Evolutionary conservation across 2,888 invertebrate species (phyloP), one percentile per base, ranked within the genome.

Genomic region (Pseudococcus jackbeardsleyi): DNA sequence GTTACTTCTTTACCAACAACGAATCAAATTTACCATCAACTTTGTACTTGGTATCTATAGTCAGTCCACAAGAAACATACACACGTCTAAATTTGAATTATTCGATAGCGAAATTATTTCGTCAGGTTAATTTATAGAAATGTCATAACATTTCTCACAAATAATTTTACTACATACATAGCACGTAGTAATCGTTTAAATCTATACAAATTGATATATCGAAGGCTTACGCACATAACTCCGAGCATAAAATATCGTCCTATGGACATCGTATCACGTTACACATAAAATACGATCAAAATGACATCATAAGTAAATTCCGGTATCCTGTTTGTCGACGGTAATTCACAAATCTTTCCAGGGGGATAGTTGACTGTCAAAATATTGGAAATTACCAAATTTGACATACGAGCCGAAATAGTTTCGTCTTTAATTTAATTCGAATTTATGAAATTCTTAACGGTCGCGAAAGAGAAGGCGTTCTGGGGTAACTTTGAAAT

Each of bases 371-470:
- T 9, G 42, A 42, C 79, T 79, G 79, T 79, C 79, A 79, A 79
- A 79, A 79, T 79, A 79, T 42, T 39, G 17, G 15, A 79, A 79
- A 46, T 79, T 79, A 46, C 79, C 42, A 79, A 26, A 17, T 17
- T 19, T 17, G 46, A 42, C 39, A n/a, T 79, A 42, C 79, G 42
- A 33, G 11, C 42, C 42, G 79, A 42, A 42, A 79, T 39, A 79
- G 79, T 79, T 79, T 79, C 46, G 79, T 42, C 79, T 33, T 33
- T 33, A 33, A 33, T 79, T 79, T 42, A 79, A 79, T 42, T 79
- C 79, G 46, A 79, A 79, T 79, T 79, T 79, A 79, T 79, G 79
- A 79, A 79, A 79, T 79, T 42, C 79, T 79, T 79, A 79, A 79
- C 42, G 79, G 42, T 42, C 26, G 26, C 42, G 79, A 79, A 79